Evolutionary conservation across 2,113 vertebrate species (phyloP), one percentile per base, ranked within the genome.

Genomic region (Upupa epops): DNA sequence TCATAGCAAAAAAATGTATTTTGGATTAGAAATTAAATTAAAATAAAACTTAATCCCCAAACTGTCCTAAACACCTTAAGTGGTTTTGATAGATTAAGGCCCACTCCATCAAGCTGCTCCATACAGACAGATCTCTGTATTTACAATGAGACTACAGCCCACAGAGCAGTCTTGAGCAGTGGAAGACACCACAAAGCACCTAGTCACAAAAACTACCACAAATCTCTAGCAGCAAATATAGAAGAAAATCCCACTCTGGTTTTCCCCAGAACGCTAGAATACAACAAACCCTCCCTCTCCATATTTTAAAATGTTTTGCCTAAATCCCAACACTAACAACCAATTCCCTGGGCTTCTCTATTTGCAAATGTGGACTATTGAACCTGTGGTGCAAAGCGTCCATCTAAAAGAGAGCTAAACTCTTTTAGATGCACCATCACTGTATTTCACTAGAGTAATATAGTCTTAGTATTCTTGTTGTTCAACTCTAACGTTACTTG

Each of bases 21-120:
- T 84, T 59, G 24, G 54, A 61, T 56, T n/a, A 46, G 8, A 93
- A 45, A 7, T 66, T 89, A 90, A 94, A 84, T 63, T 26, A 93
- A 88, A 90, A 78, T 59, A 40, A 89, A 83, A 77, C 45, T 70
- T 86, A 78, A 91, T 75, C 58, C 15, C 22, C 59, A 86, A 77
- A 58, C 85, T 55, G 82, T 28, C 36, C 51, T 83, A 40, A 91
- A 92, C 45, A 77, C 26, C 73, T 59, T 28, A 52, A 58, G 49
- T 64, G 54, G n/a, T 83, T 83, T 60, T 69, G 54, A 77, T 32
- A 81, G 77, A 81, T 58, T 45, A 83, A 93, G 70, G 56, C 20
- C 36, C 31, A 73, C n/a, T 78, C 55, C 59, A 69, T 68, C 65
- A 74, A 72, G 42, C 32, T 65, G 46, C 61, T 92, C 54, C 48